Conservation (phyloP, 2,888 invertebrate species). For the Ormyrus nitidulus region DNA sequence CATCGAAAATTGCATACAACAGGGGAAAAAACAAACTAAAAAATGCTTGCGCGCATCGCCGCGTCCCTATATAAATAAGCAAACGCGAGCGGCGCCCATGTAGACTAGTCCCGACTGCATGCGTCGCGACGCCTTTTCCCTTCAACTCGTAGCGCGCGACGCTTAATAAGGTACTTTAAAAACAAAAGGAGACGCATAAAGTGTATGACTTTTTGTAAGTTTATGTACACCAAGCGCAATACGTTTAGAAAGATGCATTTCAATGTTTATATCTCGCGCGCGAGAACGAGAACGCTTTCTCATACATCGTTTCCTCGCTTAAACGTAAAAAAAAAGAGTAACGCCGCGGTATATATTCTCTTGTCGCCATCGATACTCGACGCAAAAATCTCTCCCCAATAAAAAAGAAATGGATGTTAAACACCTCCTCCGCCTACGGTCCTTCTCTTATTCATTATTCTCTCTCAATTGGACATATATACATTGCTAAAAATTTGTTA, state of each 20-base stretch:
- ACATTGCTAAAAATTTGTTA: conserved; percentile 71
- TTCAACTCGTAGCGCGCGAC: background rate
- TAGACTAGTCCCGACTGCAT: conserved; percentile 57
- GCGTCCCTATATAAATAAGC: background rate
- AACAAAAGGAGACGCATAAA: conserved; percentile 45
- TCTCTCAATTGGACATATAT: conserved; percentile 72
- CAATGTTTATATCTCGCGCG: conserved; percentile 32
- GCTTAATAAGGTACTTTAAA: conserved; percentile 51
- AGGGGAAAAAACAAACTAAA: conserved; percentile 32
- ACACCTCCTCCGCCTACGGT: conserved; percentile 54
- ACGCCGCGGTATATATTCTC: conserved; percentile 13
- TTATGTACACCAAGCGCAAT: conserved; percentile 59
- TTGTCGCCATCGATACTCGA: background rate
- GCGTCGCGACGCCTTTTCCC: conserved; percentile 30
- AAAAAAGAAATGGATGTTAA: conserved; percentile 25
- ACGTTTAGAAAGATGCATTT: conserved; percentile 51
- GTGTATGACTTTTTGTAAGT: conserved; percentile 32
- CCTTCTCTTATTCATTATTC: conserved; percentile 34
- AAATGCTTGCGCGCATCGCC: conserved; percentile 46
- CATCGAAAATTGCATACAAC: conserved; percentile 47
- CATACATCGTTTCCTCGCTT: conserved; percentile 32
- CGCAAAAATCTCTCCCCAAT: conserved; percentile 20
- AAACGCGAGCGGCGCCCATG: conserved; percentile 30
- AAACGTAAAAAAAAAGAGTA: conserved; percentile 38
- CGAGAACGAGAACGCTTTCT: conserved; percentile 50